These are phyloP conservation scores for Enteromius trimaculatus DNA, from an alignment of 2,797 vertebrate species.

Conservation along the genomic window DNA sequence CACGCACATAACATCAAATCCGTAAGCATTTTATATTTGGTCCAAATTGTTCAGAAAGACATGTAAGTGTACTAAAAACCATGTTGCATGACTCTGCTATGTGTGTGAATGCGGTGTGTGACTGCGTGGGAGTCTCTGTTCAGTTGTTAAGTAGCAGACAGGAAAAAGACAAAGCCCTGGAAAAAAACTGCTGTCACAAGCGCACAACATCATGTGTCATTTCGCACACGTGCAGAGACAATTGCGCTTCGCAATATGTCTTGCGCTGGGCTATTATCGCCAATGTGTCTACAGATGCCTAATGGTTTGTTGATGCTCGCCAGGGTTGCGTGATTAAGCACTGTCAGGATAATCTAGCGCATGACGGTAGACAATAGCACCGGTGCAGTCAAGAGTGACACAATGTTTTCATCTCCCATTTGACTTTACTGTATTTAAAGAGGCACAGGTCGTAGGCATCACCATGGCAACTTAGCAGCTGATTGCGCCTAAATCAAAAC, in stretches of 20 bases:
- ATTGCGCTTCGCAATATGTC: slow-evolving; percentile 2
- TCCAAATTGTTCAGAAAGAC: background rate
- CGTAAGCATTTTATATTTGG: background rate
- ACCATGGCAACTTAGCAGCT: slow-evolving; percentile 48
- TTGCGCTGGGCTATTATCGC: slow-evolving; percentile 7
- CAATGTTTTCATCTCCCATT: slow-evolving; percentile 25
- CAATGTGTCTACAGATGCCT: slow-evolving; percentile 5
- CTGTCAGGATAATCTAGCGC: background rate
- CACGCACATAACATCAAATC: background rate
- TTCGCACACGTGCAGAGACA: slow-evolving; percentile 31
- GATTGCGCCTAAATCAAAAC: slow-evolving; percentile 46
- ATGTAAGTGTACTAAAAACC: background rate
- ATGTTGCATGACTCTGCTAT: background rate
- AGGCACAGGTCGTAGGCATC: slow-evolving; percentile 25
- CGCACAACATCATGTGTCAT: slow-evolving; percentile 5
- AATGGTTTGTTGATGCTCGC: slow-evolving; percentile 29
- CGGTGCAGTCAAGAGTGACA: slow-evolving; percentile 16
- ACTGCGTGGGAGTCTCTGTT: slow-evolving; percentile 15
- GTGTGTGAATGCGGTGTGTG: background rate
- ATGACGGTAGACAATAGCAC: background rate
- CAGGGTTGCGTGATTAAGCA: slow-evolving; percentile 21
- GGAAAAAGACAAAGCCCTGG: slow-evolving; percentile 15
- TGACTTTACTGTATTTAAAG: slow-evolving; percentile 35
- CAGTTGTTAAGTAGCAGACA: slow-evolving; percentile 30
- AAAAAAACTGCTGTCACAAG: slow-evolving; percentile 1